Conservation (phyloP, 2,113 vertebrate genomes). For the Myrmecobius fasciatus region DNA sequence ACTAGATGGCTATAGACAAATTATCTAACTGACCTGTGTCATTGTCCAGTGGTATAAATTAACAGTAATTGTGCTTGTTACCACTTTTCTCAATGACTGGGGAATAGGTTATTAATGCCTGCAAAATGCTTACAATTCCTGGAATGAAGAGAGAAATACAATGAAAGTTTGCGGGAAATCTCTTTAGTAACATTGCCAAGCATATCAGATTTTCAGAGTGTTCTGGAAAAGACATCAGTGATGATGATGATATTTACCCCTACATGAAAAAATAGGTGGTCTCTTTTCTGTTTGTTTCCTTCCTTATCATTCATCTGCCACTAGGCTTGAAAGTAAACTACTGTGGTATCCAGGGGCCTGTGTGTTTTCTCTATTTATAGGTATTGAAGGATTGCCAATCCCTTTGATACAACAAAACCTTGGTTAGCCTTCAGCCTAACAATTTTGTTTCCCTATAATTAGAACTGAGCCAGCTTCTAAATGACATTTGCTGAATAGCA, state of each 20-base stretch:
- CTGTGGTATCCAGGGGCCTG: neutral
- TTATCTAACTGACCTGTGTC: neutral
- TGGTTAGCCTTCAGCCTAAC: neutral
- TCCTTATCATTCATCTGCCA: conserved; percentile 24
- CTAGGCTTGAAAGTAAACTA: conserved; percentile 41
- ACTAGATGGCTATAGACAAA: conserved; percentile 14
- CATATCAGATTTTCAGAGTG: neutral
- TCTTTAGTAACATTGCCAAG: conserved; percentile 15
- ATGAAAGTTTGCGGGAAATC: neutral
- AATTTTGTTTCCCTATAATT: neutral
- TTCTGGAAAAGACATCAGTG: neutral
- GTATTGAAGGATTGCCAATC: neutral
- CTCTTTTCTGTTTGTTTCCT: conserved; percentile 41
- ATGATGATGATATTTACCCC: neutral
- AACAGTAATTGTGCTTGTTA: neutral
- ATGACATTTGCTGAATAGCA: neutral
- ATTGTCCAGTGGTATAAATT: neutral
- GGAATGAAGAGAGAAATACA: neutral
- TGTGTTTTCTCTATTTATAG: conserved; percentile 9
- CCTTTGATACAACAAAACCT: neutral
- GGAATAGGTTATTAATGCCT: conserved; percentile 16
- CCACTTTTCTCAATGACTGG: conserved; percentile 12
- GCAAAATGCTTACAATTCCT: conserved; percentile 24
- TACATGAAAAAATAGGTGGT: neutral
- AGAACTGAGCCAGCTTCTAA: neutral